These are phyloP conservation scores for Hirtodrosophila duncani DNA, from an alignment of 2,888 invertebrate species.

Conservation along the genomic window DNA sequence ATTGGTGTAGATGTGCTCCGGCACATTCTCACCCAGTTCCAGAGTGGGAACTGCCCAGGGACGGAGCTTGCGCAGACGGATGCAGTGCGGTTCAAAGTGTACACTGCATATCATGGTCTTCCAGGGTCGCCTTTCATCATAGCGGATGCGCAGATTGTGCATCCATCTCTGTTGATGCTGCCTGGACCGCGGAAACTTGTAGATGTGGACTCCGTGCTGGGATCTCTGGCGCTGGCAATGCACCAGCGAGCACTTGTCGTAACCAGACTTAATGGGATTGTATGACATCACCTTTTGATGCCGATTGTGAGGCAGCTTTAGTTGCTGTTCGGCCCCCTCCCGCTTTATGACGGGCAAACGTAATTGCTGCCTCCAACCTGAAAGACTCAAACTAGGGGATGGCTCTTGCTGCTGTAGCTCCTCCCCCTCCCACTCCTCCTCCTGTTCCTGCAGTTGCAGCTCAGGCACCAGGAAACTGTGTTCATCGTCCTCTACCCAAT, in stretches of 20 bases:
- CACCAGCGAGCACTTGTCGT: constrained; percentile 55
- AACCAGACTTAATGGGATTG: constrained; percentile 60
- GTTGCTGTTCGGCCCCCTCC: too few species aligned
- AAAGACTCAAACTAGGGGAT: too few species aligned
- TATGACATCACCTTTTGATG: too few species aligned
- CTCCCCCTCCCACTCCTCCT: constrained; percentile 19
- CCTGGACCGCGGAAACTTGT: constrained; percentile 55
- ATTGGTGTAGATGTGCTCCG: constrained; percentile 45
- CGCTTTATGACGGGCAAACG: constrained; percentile 30
- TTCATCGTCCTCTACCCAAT: constrained; percentile 17
- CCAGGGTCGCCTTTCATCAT: constrained; percentile 59
- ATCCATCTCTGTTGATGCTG: constrained; percentile 54
- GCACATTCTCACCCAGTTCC: constrained; percentile 62
- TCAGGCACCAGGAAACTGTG: constrained; percentile 36
- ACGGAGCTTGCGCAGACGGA: constrained; percentile 52
- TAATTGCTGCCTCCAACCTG: constrained; percentile 23
- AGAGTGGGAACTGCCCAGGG: constrained; percentile 73
- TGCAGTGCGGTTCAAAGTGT: constrained; percentile 54
- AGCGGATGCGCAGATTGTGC: constrained; percentile 56
- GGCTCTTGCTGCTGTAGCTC: constrained; percentile 1
- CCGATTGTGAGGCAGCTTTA: too few species aligned
- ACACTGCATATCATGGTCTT: constrained; percentile 63
- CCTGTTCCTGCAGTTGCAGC: constrained; percentile 32
- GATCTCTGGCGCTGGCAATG: constrained; percentile 60
- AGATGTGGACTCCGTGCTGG: constrained; percentile 58